These are phyloP conservation scores for Diplodus puntazzo DNA, from an alignment of 2,797 vertebrate genomes.

Conservation along the genomic window DNA sequence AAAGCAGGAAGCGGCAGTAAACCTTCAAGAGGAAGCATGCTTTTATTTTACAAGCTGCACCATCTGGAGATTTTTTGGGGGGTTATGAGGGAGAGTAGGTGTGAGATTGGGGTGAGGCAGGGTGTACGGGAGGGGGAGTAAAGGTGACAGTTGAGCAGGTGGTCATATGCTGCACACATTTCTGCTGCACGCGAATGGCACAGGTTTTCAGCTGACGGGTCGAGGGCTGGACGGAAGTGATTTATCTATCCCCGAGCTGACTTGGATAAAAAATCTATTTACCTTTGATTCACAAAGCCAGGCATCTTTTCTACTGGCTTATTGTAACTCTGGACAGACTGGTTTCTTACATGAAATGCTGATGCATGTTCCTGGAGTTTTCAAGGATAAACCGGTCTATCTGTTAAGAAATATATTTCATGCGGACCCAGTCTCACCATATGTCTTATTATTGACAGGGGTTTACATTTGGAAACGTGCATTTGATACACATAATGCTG, in stretches of 20 bases:
- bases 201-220: not conserved
- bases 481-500: too few relatives aligned
- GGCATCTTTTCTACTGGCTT: not conserved
- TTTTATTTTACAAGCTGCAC: conserved; percentile 41
- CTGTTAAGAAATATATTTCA: too few relatives aligned
- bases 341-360: not conserved
- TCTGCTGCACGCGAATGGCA: conserved; percentile 1
- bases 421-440: too few relatives aligned
- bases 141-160: conserved; percentile 21
- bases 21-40: conserved; percentile 21
- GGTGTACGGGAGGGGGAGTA: not conserved
- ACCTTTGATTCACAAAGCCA: conserved; percentile 7
- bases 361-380: not conserved
- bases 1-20: conserved; percentile 27
- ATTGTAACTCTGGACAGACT: too few relatives aligned
- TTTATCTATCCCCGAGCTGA: conserved; percentile 17
- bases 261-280: not conserved
- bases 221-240: not conserved
- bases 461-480: too few relatives aligned
- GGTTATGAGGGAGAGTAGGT: not conserved
- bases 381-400: not conserved
- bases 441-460: too few relatives aligned
- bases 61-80: conserved; percentile 26
- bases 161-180: conserved; percentile 7
- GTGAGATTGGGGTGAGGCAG: not conserved